These are phyloP conservation scores for Callipepla californica DNA, from an alignment of 2,113 vertebrate genomes.

Conservation along the genomic window DNA sequence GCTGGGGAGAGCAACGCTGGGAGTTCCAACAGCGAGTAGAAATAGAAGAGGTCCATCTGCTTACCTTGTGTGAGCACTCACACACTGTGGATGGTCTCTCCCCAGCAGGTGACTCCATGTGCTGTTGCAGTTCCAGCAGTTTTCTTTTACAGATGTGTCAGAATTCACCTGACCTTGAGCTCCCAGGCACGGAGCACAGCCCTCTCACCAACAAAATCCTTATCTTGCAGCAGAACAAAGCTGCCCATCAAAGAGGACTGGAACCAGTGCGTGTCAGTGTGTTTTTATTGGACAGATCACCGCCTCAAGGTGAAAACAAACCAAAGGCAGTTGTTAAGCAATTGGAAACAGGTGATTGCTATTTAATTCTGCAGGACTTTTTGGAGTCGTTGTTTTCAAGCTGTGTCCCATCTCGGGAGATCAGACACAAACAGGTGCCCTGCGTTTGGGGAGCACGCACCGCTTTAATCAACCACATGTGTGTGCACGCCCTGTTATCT, in stretches of 20 bases:
- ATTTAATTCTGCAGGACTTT: neutral
- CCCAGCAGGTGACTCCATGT: neutral
- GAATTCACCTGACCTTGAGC: neutral
- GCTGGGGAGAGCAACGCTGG: neutral
- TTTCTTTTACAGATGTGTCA: neutral
- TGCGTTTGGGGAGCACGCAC: neutral
- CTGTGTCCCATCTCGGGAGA: rapidly evolving
- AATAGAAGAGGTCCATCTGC: neutral
- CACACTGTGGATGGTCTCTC: neutral
- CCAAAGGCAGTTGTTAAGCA: neutral
- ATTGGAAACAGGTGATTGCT: neutral
- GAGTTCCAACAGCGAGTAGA: neutral
- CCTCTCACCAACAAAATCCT: neutral
- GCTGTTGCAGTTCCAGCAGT: neutral
- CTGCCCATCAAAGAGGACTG: neutral
- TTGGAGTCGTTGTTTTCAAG: neutral
- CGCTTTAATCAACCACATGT: neutral
- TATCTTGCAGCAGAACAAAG: neutral
- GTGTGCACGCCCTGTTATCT: neutral
- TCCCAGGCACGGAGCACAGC: neutral
- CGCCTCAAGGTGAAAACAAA: neutral
- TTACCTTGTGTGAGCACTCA: neutral
- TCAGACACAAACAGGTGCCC: neutral
- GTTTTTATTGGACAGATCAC: neutral
- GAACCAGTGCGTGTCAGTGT: neutral